Evolutionary conservation across 2,113 vertebrate species (phyloP).

Genomic region (Ochotona princeps): DNA sequence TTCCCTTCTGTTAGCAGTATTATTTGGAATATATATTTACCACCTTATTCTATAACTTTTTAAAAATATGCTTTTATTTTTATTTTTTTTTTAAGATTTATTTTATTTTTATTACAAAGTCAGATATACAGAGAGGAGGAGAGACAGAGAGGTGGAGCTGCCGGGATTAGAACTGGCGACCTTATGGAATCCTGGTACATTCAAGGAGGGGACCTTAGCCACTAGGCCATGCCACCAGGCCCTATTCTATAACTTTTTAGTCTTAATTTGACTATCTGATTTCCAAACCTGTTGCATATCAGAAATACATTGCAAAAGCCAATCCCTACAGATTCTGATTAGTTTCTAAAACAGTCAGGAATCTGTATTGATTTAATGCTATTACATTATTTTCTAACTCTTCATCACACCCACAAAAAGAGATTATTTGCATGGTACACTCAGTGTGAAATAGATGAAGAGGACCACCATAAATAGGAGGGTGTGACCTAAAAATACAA

Average conservation of each 20-base stretch:
- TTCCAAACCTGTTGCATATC: neutral
- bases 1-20: constrained; percentile 7
- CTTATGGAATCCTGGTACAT: no score
- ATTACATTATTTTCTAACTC: neutral
- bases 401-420: neutral
- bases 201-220: no score
- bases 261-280: neutral
- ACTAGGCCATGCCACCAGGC: no score
- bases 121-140: no score
- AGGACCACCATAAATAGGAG: neutral
- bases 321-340: neutral
- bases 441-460: constrained; percentile 20
- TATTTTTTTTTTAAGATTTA: no score
- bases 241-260: neutral
- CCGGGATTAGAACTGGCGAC: no score
- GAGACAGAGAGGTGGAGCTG: no score
- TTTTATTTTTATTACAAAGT: no score
- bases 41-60: neutral
- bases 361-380: constrained; percentile 21
- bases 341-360: neutral
- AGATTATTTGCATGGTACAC: neutral
- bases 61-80: no score
- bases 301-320: constrained; percentile 4
- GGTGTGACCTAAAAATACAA: neutral
- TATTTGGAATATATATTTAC: constrained; percentile 32